Conservation (phyloP, 2,797 vertebrate genomes). For the Eupleurogrammus muticus region DNA sequence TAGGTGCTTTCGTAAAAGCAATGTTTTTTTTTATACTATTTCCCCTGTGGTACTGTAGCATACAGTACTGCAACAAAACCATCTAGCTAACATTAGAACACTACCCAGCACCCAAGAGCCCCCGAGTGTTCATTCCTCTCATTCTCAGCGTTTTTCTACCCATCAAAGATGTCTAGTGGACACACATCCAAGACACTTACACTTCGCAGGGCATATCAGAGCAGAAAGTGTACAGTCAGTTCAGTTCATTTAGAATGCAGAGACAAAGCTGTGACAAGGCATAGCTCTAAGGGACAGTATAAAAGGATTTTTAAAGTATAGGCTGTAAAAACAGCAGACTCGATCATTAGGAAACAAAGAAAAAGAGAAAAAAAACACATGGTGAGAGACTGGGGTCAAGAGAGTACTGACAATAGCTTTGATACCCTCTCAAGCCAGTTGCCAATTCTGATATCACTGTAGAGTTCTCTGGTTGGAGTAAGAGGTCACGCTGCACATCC, state of each 20-base stretch:
- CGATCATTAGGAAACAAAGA: constrained; percentile 10
- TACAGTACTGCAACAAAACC: constrained; percentile 1
- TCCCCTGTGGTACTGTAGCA: constrained; percentile 2
- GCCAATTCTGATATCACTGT: background rate
- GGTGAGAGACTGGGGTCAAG: constrained; percentile 11
- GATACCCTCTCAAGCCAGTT: constrained; percentile 2
- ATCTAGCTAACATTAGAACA: constrained; percentile 20
- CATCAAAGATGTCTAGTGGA: constrained; percentile 35
- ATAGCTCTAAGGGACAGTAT: constrained; percentile 12
- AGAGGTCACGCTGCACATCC: background rate
- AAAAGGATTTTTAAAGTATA: background rate
- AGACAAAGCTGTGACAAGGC: constrained; percentile 15
- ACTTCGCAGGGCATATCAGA: constrained; percentile 24
- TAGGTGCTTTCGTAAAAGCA: constrained; percentile 7
- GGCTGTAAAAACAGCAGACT: background rate
- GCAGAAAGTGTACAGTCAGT: constrained; percentile 18
- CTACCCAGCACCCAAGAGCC: constrained; percentile 5
- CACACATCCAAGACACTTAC: constrained; percentile 12
- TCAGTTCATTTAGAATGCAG: constrained; percentile 43
- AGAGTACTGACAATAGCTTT: constrained; percentile 13
- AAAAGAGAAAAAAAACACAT: background rate
- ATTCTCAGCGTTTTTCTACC: constrained; percentile 14
- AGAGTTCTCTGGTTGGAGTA: background rate
- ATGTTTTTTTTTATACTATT: constrained; percentile 16
- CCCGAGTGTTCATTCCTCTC: constrained; percentile 4